phyloP scores from a whole-genome alignment of 2,113 vertebrate species.

The Catharus bicknelli region DNA sequence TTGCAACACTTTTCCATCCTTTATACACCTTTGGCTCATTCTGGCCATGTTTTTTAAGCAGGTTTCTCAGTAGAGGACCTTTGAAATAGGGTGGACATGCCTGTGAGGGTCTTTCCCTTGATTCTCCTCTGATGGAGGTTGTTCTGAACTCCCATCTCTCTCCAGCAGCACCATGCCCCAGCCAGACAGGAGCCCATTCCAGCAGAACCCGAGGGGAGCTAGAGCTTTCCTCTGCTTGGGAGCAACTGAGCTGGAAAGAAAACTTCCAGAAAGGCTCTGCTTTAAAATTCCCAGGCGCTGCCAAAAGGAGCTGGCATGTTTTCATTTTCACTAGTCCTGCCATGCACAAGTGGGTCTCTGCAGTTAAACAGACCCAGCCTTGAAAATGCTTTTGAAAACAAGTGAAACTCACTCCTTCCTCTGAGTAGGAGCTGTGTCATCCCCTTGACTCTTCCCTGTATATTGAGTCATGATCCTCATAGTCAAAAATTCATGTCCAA shows the following conservation, averaged over 20 bases:
- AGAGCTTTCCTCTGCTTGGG: background rate
- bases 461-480: background rate
- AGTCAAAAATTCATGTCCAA: background rate
- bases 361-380: background rate
- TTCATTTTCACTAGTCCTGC: background rate
- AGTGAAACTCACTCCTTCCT: background rate
- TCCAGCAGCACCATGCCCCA: background rate
- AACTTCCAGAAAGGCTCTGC: background rate
- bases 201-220: rapidly evolving
- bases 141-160: background rate
- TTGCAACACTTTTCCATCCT: background rate
- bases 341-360: background rate
- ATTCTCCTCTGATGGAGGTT: background rate
- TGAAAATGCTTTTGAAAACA: background rate
- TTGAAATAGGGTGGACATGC: background rate
- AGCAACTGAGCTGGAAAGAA: background rate
- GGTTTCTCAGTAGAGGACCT: background rate
- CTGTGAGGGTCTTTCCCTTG: background rate
- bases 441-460: background rate
- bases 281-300: background rate
- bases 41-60: background rate
- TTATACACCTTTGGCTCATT: background rate
- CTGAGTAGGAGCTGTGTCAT: background rate
- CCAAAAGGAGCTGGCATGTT: background rate
- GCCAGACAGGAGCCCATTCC: rapidly evolving